Evolutionary conservation across 2,888 invertebrate species (phyloP), one percentile per base, ranked within the genome.

Genomic region (Dasypogon diadema): DNA sequence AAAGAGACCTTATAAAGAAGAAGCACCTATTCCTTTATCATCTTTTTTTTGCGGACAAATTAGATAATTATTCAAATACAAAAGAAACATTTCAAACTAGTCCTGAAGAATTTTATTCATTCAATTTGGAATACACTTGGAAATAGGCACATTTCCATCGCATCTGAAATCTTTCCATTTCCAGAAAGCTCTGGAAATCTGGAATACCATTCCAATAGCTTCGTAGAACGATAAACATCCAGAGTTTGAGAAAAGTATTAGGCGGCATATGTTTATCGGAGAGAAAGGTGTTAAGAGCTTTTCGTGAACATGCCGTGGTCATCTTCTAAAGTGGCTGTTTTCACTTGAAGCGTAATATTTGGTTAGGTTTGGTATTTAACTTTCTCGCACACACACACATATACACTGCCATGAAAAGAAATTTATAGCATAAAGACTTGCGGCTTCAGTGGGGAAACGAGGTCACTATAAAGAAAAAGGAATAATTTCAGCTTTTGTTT

Each of bases 331-430:
- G 70, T 51, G 70, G 70, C 30, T 54, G 70, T 51, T 70, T 70
- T 70, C 70, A 70, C 70, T 70, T 30, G 54, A 30, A 70, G 70
- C 70, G 70, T 30, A 70, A 70, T 70, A 70, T 70, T 70, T 70
- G 54, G 54, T 54, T 54, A 54, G 70, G 70, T 54, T 34, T 70
- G 34, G 54, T 70, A 54, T 70, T 70, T 70, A 70, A 70, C 70
- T 70, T 70, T 54, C 30, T 12, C 56, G 26, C 26, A 24, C 56
- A 26, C 12, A 6, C 26, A 24, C 26, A 14, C 3, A 10, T 26
- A 22, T 21, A 51, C 51, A 21, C 26, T n/a, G n/a, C n/a, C n/a
- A n/a, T n/a, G n/a, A n/a, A 48, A 10, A 51, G 26, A 68, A 54
- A 70, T 54, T 70, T 54, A 51, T 54, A 54, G 70, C 21, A 51